phyloP scores from a whole-genome alignment of 2,888 invertebrate genomes.

The Brenthis hecate region DNA sequence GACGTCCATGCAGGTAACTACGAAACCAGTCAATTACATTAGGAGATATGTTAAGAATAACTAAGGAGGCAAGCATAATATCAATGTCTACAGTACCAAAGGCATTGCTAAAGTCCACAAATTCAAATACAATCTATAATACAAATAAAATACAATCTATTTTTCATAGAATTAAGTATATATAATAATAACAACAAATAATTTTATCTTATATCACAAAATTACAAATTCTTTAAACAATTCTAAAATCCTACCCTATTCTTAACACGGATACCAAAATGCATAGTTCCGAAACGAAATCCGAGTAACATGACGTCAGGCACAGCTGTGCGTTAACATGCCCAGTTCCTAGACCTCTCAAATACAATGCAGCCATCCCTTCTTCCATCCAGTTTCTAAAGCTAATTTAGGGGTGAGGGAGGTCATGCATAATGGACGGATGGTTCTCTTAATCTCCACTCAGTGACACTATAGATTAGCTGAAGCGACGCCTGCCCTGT shows the following conservation, averaged over 20 bases:
- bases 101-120: too few species aligned
- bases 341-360: conserved; percentile 31
- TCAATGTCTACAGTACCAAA: too few species aligned
- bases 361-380: conserved; percentile 28
- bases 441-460: conserved; percentile 48
- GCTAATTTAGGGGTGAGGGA: conserved; percentile 31
- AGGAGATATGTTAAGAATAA: too few species aligned
- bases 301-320: conserved; percentile 42
- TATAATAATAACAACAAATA: too few species aligned
- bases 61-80: too few species aligned
- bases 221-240: background rate
- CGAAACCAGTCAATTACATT: too few species aligned
- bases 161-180: too few species aligned
- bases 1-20: too few species aligned
- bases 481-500: conserved; percentile 56
- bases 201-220: background rate
- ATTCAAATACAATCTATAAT: too few species aligned
- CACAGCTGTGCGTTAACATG: conserved; percentile 42
- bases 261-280: conserved; percentile 34
- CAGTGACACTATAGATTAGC: conserved; percentile 64
- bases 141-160: too few species aligned
- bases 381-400: conserved; percentile 13
- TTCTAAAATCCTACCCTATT: conserved; percentile 19
- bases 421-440: conserved; percentile 46
- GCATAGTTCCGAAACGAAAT: conserved; percentile 36